Evolutionary conservation across 2,888 invertebrate species (phyloP).

Genomic region (Napeogenes sylphis): DNA sequence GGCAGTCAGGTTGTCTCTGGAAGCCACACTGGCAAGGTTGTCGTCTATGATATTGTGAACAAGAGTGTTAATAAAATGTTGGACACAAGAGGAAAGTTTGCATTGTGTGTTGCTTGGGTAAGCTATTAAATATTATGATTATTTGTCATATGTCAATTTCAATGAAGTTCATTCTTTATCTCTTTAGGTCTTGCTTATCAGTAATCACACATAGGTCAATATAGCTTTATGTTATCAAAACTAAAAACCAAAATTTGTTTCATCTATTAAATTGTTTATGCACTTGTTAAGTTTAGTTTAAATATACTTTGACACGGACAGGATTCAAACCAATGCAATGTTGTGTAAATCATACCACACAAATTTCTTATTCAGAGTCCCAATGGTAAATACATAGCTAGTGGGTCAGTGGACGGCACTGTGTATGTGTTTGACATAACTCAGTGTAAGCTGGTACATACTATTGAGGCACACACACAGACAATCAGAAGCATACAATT

Average conservation of each 20-base stretch:
- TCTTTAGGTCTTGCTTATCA: too few relatives aligned
- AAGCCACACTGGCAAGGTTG: constrained; percentile 93
- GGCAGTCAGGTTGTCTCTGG: constrained; percentile 92
- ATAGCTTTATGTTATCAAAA: too few relatives aligned
- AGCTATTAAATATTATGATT: constrained; percentile 50
- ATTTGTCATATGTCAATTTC: not conserved
- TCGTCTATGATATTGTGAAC: constrained; percentile 89
- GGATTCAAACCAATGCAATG: too few relatives aligned
- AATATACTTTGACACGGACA: too few relatives aligned
- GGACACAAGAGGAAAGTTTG: constrained; percentile 96
- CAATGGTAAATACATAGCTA: constrained; percentile 93
- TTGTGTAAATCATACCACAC: too few relatives aligned
- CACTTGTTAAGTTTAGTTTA: too few relatives aligned
- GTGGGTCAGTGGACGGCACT: constrained; percentile 95
- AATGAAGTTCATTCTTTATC: too few relatives aligned
- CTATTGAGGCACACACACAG: constrained; percentile 95
- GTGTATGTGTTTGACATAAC: constrained; percentile 95
- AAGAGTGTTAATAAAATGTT: constrained; percentile 88
- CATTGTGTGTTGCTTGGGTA: constrained; percentile 94
- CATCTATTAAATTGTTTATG: too few relatives aligned
- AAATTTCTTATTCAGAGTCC: constrained; percentile 82
- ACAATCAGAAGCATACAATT: constrained; percentile 93
- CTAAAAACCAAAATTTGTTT: too few relatives aligned
- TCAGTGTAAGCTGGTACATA: constrained; percentile 89
- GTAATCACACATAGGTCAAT: too few relatives aligned